Evolutionary conservation across 2,113 vertebrate genomes (phyloP), one percentile per base, ranked within the genome.

Genomic region (Epinephelus fuscoguttatus): DNA sequence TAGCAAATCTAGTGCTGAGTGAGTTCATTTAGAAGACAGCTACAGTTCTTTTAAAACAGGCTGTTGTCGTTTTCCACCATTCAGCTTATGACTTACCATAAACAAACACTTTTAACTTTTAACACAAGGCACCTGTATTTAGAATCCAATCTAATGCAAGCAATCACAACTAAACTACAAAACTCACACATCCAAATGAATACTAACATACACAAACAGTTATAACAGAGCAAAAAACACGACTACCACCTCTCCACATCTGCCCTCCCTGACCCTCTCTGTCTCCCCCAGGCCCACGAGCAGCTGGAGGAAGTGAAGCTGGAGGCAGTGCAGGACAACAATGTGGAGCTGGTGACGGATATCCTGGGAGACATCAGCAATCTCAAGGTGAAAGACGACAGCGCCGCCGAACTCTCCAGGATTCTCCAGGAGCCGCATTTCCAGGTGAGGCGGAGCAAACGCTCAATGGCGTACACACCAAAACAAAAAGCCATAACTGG

Each of bases 251-350:
- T 67, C 9, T 15, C 17, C 27, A 42, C 37, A 6, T 10, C 15
- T 1, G 1, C 66, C 30, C 30, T 73, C 40, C 30, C 63, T 84
- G 85, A 84, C 42, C 74, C 11, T 52, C 45, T 78, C 62, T 33
- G 1, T 64, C 42, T 72, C 74, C 70, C 89, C 74, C 91, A 99
- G 98, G 97, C 97, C 94, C 97, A 98, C 0, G 97, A 99, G 81
- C 95, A 96, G 86, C 93, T 98, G 92, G 98, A 99, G 94, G 98
- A 99, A 85, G 96, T 97, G 80, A 99, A 98, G 95, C 94, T 99
- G 86, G 97, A 99, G 93, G 98, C 98, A 17, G 98, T 99, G 92
- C 97, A 99, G 95, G 98, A 99, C 91, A 99, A 99, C 92, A 99
- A 99, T 61, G 86, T 99, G 89, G 98, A 99, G 92, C 83, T 99